A percentile compares a stretch with the other conserved stretches of the same genome.
Conservation (phyloP, 2,113 vertebrate species). For the Centropus bengalensis region DNA sequence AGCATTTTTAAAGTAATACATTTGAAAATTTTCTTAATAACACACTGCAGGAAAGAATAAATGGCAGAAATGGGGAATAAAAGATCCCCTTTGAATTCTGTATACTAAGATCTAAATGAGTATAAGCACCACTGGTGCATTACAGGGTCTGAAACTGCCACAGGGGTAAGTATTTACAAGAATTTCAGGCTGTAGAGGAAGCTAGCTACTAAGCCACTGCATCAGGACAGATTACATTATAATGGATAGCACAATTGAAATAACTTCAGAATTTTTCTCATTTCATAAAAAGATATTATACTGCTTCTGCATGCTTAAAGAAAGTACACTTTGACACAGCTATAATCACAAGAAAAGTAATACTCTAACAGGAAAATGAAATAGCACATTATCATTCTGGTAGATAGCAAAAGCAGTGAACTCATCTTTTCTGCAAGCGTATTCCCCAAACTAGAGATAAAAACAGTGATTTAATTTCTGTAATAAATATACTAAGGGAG, state of each 20-base stretch:
- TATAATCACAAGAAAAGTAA: conserved; percentile 45
- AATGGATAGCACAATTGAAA: conserved; percentile 20
- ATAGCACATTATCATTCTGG: background rate
- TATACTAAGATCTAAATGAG: background rate
- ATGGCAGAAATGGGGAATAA: background rate
- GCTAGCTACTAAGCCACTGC: background rate
- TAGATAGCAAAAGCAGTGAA: conserved; percentile 49
- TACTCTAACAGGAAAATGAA: conserved; percentile 65
- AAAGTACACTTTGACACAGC: conserved; percentile 15
- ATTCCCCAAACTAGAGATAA: conserved; percentile 5
- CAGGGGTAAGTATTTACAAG: background rate
- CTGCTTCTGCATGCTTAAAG: conserved; percentile 28
- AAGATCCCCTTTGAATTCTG: background rate
- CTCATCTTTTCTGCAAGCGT: conserved; percentile 3
- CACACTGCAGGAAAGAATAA: background rate
- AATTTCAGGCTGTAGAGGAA: conserved; percentile 44
- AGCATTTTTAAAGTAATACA: background rate
- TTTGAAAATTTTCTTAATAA: background rate
- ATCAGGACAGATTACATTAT: conserved; percentile 1
- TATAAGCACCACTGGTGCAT: background rate
- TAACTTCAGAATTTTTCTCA: conserved; percentile 60
- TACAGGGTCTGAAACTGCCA: background rate
- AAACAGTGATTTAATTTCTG: conserved; percentile 37
- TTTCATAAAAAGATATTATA: conserved; percentile 42
- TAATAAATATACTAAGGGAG: conserved; percentile 24